phyloP scores from a whole-genome alignment of 2,888 invertebrate genomes.

The Tetanocera ferruginea region DNA sequence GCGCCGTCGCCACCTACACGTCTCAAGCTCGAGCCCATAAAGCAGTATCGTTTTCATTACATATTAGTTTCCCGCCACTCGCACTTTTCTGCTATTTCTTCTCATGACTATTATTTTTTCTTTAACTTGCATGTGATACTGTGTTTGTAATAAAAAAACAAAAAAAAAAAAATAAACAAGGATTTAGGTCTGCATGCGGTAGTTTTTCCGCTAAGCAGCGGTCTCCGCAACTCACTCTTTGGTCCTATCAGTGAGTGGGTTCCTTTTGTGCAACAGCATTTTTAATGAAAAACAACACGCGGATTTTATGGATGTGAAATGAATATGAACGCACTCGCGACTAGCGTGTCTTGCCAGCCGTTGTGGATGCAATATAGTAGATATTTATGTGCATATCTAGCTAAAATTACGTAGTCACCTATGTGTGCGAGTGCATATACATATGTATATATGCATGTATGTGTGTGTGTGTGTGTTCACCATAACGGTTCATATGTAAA shows the following conservation, averaged over 20 bases:
- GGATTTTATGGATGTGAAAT: slow-evolving; percentile 22
- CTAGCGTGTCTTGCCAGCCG: background rate
- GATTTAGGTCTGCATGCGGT: too few relatives aligned
- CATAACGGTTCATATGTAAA: slow-evolving; percentile 27
- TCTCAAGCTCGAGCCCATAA: background rate
- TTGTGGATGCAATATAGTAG: background rate
- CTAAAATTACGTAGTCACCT: background rate
- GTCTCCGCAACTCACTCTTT: too few relatives aligned
- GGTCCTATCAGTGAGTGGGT: too few relatives aligned
- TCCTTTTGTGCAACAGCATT: too few relatives aligned
- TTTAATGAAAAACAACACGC: background rate
- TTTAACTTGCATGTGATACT: background rate
- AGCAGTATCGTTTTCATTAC: background rate
- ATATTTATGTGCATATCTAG: background rate
- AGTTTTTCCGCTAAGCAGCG: too few relatives aligned
- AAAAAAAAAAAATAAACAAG: background rate
- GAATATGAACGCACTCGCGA: slow-evolving; percentile 6
- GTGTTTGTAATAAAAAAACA: background rate
- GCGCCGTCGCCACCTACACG: too few relatives aligned
- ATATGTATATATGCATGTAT: too few relatives aligned
- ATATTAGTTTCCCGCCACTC: slow-evolving; percentile 5
- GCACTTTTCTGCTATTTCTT: background rate
- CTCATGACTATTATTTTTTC: background rate
- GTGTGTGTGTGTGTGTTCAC: background rate
- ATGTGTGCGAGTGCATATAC: background rate